Evolutionary conservation across 2,888 invertebrate species (phyloP), one percentile per base, ranked within the genome.

Genomic region (Argyresthia albistria): DNA sequence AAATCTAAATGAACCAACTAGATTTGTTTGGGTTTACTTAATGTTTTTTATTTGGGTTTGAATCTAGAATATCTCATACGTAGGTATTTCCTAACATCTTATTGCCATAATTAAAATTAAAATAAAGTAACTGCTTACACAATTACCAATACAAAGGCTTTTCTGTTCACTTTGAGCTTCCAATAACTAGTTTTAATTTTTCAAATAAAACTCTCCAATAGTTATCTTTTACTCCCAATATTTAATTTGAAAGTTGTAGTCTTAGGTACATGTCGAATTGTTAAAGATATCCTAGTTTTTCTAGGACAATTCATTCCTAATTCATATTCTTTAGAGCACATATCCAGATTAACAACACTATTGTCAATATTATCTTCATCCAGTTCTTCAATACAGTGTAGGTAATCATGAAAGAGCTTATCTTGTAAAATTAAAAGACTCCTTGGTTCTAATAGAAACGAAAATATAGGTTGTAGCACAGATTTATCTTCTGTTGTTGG

Each of bases 191-290:
- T 1, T 45, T 6, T 6, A 6, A 12, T 12, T 0, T 12, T 42
- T 42, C 36, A 51, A 35, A 51, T 15, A 25, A 14, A 43, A 25
- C 42, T 36, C 47, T 25, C 9, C n/a, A n/a, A 25, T 50, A 10
- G 10, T 25, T 12, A 43, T 25, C 43, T 50, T 25, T 46, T 54
- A 52, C 16, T 80, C 46, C 81, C 82, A 67, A 92, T 88, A 70
- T 89, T 91, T 55, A 94, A 74, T 80, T 93, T 93, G 69, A 95
- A 89, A 78, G 91, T 91, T 53, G 91, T 91, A 43, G 95, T 93
- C 84, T 95, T 97, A 46, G 97, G 97, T 42, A 98, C 97, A 90
- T 96, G 93, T 70, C 98, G 90, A 61, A 98, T 96, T 11, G 98
- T 98, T 51, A 98, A 77, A 11, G 98, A 98, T 58, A 97, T 83